phyloP scores from a whole-genome alignment of 2,797 vertebrate genomes.

The Varecia variegata region DNA sequence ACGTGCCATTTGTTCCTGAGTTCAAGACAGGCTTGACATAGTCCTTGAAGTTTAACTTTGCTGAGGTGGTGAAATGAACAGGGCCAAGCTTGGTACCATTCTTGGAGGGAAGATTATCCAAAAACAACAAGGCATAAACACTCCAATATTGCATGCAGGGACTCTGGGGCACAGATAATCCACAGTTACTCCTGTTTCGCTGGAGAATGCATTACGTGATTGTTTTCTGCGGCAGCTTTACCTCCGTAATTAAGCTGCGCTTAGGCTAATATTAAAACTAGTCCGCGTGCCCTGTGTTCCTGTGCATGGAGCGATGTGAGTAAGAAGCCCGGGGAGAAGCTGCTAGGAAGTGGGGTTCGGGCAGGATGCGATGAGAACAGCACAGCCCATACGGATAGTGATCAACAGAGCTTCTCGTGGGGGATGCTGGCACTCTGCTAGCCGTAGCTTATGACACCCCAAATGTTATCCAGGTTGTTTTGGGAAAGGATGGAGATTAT shows the following conservation, averaged over 20 bases:
- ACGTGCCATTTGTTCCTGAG: not conserved
- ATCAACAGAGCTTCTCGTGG: no score
- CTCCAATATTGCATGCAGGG: constrained; percentile 26
- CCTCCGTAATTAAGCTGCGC: constrained; percentile 50
- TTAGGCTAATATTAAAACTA: not conserved
- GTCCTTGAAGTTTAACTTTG: not conserved
- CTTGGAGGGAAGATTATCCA: constrained; percentile 42
- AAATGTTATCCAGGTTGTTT: not conserved
- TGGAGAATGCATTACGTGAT: constrained; percentile 58
- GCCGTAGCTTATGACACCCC: not conserved
- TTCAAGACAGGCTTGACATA: not conserved
- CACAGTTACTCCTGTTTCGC: constrained; percentile 32
- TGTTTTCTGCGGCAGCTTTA: constrained; percentile 24
- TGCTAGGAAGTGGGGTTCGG: not conserved
- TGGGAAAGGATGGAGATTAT: not conserved
- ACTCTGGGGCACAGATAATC: constrained; percentile 66
- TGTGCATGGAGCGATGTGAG: not conserved
- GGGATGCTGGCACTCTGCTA: not conserved
- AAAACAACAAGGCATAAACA: constrained; percentile 49
- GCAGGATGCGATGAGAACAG: not conserved
- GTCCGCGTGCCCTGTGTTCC: not conserved
- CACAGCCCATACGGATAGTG: no score
- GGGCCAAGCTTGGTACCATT: constrained; percentile 14
- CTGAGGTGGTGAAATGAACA: not conserved
- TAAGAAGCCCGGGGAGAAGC: not conserved